A percentile compares a stretch with the other conserved stretches of the same genome.
Conservation (phyloP, 2,113 vertebrate species). For the Chinchilla lanigera region DNA sequence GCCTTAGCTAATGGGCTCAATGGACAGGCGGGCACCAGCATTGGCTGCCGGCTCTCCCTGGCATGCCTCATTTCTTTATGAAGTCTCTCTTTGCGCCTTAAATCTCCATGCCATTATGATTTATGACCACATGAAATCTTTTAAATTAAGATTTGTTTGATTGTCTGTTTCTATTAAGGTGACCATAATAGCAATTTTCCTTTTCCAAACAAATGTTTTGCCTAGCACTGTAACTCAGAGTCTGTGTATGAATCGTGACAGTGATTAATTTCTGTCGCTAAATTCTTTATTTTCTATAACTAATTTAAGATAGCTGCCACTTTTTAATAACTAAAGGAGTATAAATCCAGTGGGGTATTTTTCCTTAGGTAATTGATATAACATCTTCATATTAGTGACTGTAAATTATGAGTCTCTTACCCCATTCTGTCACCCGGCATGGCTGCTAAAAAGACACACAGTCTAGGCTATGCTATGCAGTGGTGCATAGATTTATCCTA, state of each 20-base stretch:
- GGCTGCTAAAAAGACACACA: conserved; percentile 41
- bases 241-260: conserved; percentile 78
- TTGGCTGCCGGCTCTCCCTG: background rate
- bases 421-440: conserved; percentile 80
- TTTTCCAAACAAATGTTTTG: conserved; percentile 87
- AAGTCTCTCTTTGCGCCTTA: conserved; percentile 82
- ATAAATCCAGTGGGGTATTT: conserved; percentile 83
- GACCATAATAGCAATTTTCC: conserved; percentile 83
- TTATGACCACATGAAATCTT: conserved; percentile 85
- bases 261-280: conserved; percentile 87
- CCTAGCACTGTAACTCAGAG: conserved; percentile 65
- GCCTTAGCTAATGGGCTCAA: background rate
- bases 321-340: conserved; percentile 87
- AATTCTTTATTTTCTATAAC: conserved; percentile 86
- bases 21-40: background rate
- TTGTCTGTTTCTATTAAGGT: conserved; percentile 88
- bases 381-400: conserved; percentile 85
- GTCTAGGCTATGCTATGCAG: conserved; percentile 56
- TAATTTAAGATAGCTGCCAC: conserved; percentile 85
- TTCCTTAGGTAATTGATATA: conserved; percentile 86
- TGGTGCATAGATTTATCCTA: conserved; percentile 70
- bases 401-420: conserved; percentile 82
- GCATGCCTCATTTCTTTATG: conserved; percentile 76
- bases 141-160: conserved; percentile 90
- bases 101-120: conserved; percentile 85